Base-by-base conservation (phyloP, 2,113 vertebrate species). In the Panthera tigris region DNA sequence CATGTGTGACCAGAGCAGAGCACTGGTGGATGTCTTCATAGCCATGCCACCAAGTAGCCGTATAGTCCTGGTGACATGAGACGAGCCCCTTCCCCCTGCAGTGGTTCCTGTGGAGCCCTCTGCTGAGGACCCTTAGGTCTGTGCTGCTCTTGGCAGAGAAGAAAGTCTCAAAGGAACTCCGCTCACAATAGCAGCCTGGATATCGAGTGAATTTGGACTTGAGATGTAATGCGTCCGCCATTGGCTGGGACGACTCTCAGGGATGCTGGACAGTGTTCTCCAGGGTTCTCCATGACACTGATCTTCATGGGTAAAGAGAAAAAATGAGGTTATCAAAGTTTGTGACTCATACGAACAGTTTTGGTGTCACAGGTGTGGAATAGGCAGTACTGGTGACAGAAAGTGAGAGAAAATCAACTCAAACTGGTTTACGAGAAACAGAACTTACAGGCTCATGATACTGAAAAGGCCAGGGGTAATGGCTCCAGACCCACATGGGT, bases 61-160 rank as follows among this genome's bases (percentile, higher is more conserved):
- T 29, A 5, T 0, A 18, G 10, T 7, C 11, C 78, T 8, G 19
- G 19, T 1, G 7, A 18, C n/a, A 61, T 7, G 8, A 27, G 5
- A 25, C 1, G 9, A 48, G 21, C 29, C 52, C 11, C 12, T 18
- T 31, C 6, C 3, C 33, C 19, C 50, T n/a, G 27, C n/a, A 25
- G 12, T 10, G 12, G 12, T 23, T 11, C 27, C 52, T 45, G 4
- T 36, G 45, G n/a, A 82, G 36, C 5, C 65, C 63, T 80, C n/a
- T 69, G 14, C 36, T 69, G 50, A 33, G 36, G 52, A 71, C 76
- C 39, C 31, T 16, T 2, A 57, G 19, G 71, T n/a, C 36, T 33
- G 27, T 81, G 27, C 5, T 82, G 27, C 36, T 82, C 16, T 2
- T 14, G 66, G 33, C 41, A 16, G 16, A 68, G n/a, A 18, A 78